Percentiles rank a stretch among this genome's conserved stretches.
Evolutionary conservation across 2,888 invertebrate species (phyloP).

Genomic region (Nomada ruficornis): DNA sequence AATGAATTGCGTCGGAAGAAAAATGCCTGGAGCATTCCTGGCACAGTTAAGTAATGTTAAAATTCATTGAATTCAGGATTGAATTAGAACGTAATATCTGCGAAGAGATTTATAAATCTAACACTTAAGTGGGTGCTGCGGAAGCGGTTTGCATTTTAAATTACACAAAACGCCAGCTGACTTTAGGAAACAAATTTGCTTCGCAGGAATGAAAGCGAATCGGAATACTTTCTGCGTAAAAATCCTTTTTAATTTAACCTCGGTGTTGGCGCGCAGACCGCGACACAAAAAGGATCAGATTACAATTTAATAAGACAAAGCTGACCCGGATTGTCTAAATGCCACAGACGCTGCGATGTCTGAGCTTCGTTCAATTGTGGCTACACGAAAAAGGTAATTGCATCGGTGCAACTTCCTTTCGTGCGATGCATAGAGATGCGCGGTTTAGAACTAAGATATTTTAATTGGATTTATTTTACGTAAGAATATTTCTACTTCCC

Average conservation of each 20-base stretch:
- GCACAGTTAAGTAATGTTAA: no score
- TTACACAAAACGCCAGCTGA: background rate
- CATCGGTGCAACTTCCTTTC: slow-evolving; percentile 7
- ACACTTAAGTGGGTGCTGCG: slow-evolving; percentile 3
- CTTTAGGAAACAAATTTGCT: background rate
- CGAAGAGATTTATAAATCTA: background rate
- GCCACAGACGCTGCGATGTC: slow-evolving; percentile 6
- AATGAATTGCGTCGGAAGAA: background rate
- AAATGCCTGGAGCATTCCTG: background rate
- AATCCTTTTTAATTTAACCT: background rate
- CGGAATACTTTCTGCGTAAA: background rate
- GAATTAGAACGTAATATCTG: slow-evolving; percentile 14
- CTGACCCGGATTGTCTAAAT: slow-evolving; percentile 31
- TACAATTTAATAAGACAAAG: slow-evolving; percentile 49
- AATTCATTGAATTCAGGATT: background rate
- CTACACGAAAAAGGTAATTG: background rate
- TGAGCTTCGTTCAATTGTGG: slow-evolving; percentile 39
- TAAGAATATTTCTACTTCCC: no score
- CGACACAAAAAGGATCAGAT: background rate
- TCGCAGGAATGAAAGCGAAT: background rate
- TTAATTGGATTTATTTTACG: no score
- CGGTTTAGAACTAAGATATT: background rate
- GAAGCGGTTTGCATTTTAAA: slow-evolving; percentile 4
- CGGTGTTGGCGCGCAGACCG: background rate
- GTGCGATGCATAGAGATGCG: slow-evolving; percentile 10